These are phyloP conservation scores for Phainopepla nitens DNA, from an alignment of 2,113 vertebrate species.

Conservation along the genomic window DNA sequence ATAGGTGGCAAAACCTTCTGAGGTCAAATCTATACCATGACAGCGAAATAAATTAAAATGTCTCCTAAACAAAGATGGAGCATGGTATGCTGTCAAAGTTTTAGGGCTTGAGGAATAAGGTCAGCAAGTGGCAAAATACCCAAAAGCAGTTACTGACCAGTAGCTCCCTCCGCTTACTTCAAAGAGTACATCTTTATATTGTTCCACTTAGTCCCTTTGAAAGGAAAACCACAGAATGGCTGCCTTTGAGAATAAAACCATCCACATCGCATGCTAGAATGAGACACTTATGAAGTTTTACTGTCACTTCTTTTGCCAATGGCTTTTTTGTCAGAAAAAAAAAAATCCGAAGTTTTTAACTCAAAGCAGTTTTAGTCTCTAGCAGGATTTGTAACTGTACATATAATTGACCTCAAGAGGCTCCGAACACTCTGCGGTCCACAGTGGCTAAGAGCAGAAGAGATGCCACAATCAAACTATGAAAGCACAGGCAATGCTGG, in stretches of 20 bases:
- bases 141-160: neutral
- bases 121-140: neutral
- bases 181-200: neutral
- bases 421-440: neutral
- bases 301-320: neutral
- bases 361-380: neutral
- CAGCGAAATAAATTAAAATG: neutral
- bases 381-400: neutral
- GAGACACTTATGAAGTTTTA: neutral
- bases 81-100: neutral
- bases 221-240: slow-evolving; percentile 19
- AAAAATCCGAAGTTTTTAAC: neutral
- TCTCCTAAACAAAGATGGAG: neutral
- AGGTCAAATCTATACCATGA: neutral
- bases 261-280: neutral
- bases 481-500: neutral
- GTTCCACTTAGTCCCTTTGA: neutral
- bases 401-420: neutral
- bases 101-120: neutral
- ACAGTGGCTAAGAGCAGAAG: neutral
- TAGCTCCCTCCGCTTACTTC: neutral
- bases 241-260: slow-evolving; percentile 1
- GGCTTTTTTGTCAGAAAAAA: neutral
- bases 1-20: neutral
- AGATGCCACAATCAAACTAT: neutral